Evolutionary conservation across 2,113 vertebrate genomes (phyloP).

Genomic region (Chionodraco myersi): DNA sequence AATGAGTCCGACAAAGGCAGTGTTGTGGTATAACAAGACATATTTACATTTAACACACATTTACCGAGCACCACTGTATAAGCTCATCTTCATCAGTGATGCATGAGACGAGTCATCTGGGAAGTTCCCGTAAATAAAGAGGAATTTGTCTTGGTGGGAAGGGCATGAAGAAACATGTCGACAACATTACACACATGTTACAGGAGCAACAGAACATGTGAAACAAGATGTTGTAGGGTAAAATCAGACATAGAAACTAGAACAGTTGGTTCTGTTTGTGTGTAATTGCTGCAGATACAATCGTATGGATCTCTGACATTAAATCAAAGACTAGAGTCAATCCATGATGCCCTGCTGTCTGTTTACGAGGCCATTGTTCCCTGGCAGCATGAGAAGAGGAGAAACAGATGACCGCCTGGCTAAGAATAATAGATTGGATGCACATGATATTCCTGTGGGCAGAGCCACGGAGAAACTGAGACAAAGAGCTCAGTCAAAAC

Average conservation of each 20-base stretch:
- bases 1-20: neutral
- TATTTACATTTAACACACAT: neutral
- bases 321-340: neutral
- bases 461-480: neutral
- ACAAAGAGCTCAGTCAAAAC: slow-evolving; percentile 52
- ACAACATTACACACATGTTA: neutral
- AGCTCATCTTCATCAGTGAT: neutral
- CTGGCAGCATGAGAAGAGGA: neutral
- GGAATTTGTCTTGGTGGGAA: neutral
- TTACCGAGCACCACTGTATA: neutral
- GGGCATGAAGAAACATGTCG: neutral
- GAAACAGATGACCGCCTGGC: slow-evolving; percentile 20
- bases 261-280: neutral
- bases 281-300: neutral
- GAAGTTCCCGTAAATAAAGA: neutral
- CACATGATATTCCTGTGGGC: slow-evolving; percentile 52
- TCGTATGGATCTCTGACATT: neutral
- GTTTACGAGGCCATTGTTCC: neutral
- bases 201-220: neutral
- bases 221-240: neutral
- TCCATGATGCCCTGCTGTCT: neutral
- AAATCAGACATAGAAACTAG: neutral
- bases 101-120: slow-evolving; percentile 11
- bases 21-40: neutral
- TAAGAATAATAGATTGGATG: slow-evolving; percentile 31